Percentiles rank a stretch among this genome's conserved stretches.
These are phyloP conservation scores for Hypotaenidia okinawae DNA, from an alignment of 2,797 vertebrate species.

Conservation along the genomic window DNA sequence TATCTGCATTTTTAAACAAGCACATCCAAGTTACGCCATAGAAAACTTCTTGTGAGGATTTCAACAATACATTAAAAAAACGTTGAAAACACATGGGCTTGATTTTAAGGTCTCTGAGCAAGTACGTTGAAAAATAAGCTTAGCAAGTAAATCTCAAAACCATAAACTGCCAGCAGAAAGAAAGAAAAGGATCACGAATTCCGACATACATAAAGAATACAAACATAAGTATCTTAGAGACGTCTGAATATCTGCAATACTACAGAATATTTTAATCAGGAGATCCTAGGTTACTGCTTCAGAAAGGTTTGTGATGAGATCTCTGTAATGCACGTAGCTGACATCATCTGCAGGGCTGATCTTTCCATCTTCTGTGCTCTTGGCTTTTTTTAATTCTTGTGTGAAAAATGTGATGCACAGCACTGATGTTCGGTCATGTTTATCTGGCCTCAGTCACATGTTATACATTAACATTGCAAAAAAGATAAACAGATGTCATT, in stretches of 20 bases:
- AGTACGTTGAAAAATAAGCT: background rate
- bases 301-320: background rate
- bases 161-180: background rate
- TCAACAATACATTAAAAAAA: background rate
- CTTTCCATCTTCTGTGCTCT: background rate
- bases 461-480: background rate
- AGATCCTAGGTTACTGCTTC: background rate
- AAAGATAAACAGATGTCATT: background rate
- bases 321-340: background rate
- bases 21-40: background rate
- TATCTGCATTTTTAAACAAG: background rate
- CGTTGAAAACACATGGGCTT: background rate
- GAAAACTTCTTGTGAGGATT: background rate
- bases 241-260: background rate
- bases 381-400: background rate
- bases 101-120: background rate
- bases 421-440: background rate
- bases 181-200: background rate
- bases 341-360: background rate
- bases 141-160: background rate
- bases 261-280: background rate
- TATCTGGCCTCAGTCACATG: background rate
- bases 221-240: background rate
- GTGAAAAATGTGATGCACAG: background rate
- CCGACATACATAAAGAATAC: background rate